A percentile compares a stretch with the other conserved stretches of the same genome.
Conservation (phyloP, 2,797 vertebrate species). For the Macroramphosus scolopax region DNA sequence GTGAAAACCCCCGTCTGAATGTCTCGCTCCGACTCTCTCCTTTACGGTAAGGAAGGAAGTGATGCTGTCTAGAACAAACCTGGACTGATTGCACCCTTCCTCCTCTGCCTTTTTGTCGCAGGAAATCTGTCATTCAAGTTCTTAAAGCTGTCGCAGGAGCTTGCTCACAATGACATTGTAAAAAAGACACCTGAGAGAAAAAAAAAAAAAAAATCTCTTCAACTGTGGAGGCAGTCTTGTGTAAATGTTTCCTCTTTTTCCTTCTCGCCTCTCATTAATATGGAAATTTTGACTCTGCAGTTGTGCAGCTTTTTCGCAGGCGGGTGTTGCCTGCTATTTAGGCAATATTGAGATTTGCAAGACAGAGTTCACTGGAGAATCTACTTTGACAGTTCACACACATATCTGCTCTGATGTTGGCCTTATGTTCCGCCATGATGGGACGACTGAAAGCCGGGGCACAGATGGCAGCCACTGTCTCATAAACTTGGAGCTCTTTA, state of each 20-base stretch:
- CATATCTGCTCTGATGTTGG: constrained; percentile 61
- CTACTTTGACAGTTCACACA: constrained; percentile 59
- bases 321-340: constrained; percentile 53
- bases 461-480: constrained; percentile 68
- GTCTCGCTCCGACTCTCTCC: constrained; percentile 66
- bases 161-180: constrained; percentile 67
- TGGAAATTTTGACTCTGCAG: constrained; percentile 63
- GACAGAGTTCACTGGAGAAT: constrained; percentile 39
- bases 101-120: constrained; percentile 67
- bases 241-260: constrained; percentile 69
- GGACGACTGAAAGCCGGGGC: constrained; percentile 54
- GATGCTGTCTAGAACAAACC: constrained; percentile 80
- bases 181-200: constrained; percentile 65
- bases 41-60: constrained; percentile 75
- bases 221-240: constrained; percentile 60
- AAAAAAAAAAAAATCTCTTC: constrained; percentile 36
- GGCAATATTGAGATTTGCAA: constrained; percentile 62
- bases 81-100: constrained; percentile 81
- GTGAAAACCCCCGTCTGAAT: constrained; percentile 70
- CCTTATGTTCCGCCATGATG: constrained; percentile 60
- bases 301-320: constrained; percentile 27
- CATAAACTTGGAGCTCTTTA: constrained; percentile 62
- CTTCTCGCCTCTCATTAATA: constrained; percentile 60
- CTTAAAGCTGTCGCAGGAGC: constrained; percentile 55
- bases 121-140: constrained; percentile 71